Percentiles rank a stretch among this genome's conserved stretches.
These are phyloP conservation scores for Scotopteryx bipunctaria DNA, from an alignment of 2,888 invertebrate species.

Conservation along the genomic window DNA sequence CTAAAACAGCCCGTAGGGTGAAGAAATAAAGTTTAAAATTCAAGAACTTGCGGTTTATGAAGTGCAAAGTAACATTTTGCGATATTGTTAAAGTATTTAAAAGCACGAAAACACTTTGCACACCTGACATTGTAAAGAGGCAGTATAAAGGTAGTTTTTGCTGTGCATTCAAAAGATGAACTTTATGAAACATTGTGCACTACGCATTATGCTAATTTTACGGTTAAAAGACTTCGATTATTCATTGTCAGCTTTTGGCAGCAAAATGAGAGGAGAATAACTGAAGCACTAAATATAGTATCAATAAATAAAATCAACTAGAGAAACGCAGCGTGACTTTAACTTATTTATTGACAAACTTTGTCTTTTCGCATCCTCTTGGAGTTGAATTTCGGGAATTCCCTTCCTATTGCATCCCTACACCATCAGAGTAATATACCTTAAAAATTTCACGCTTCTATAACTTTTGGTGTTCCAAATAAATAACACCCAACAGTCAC, in stretches of 20 bases:
- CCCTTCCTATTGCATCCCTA: too few species aligned
- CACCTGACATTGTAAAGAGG: slow-evolving; percentile 42
- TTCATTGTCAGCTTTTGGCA: slow-evolving; percentile 19
- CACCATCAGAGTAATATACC: too few species aligned
- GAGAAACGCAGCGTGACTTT: too few species aligned
- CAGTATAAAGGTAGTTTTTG: slow-evolving; percentile 39
- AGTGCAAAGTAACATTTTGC: slow-evolving; percentile 26
- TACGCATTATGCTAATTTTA: slow-evolving; percentile 34
- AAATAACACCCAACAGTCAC: too few species aligned
- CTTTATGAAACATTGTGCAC: slow-evolving; percentile 36
- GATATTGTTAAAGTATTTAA: slow-evolving; percentile 29
- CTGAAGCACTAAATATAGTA: too few species aligned
- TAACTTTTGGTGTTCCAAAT: too few species aligned
- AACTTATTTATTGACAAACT: too few species aligned
- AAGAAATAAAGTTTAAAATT: slow-evolving; percentile 16
- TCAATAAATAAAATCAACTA: too few species aligned
- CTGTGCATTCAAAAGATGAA: slow-evolving; percentile 35
- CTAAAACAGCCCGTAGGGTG: slow-evolving; percentile 12
- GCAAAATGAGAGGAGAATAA: slow-evolving; percentile 6
- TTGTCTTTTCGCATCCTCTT: too few species aligned
- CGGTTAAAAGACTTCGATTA: slow-evolving; percentile 19
- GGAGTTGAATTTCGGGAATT: too few species aligned
- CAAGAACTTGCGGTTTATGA: slow-evolving; percentile 11
- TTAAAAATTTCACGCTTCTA: too few species aligned
- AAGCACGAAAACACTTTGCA: slow-evolving; percentile 38